Evolutionary conservation across 2,888 invertebrate species (phyloP).

Genomic region (Stenotaenia linearis): DNA sequence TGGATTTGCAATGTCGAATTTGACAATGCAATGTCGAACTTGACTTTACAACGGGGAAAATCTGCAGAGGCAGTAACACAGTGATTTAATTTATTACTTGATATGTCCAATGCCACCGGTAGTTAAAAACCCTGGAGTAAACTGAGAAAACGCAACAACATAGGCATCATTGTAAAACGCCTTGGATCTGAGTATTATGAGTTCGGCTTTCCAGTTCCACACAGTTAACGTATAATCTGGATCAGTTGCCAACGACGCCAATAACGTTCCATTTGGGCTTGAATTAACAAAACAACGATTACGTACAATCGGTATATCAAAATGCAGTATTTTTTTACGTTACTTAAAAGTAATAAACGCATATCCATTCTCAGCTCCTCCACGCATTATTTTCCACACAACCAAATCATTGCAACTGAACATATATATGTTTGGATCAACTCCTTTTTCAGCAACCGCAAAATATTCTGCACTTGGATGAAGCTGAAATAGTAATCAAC

Average conservation of each 20-base stretch:
- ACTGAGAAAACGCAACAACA: slow-evolving; percentile 72
- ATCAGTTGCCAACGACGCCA: slow-evolving; percentile 75
- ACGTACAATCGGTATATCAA: too few species aligned
- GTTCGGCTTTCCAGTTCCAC: slow-evolving; percentile 77
- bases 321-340: too few species aligned
- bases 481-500: slow-evolving; percentile 49
- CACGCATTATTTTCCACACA: slow-evolving; percentile 64
- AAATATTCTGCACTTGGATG: slow-evolving; percentile 60
- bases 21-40: too few species aligned
- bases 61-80: too few species aligned
- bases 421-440: slow-evolving; percentile 67
- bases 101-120: slow-evolving; percentile 59
- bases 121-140: slow-evolving; percentile 69
- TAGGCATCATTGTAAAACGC: slow-evolving; percentile 77
- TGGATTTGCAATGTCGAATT: too few species aligned
- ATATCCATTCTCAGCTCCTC: slow-evolving; percentile 68
- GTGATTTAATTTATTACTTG: neutral
- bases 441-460: slow-evolving; percentile 78
- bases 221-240: slow-evolving; percentile 83
- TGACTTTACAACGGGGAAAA: too few species aligned
- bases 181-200: slow-evolving; percentile 69
- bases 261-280: slow-evolving; percentile 70
- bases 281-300: too few species aligned
- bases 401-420: slow-evolving; percentile 78
- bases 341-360: slow-evolving; percentile 58